These are phyloP conservation scores for Sebastolobus alascanus DNA, from an alignment of 2,797 vertebrate species.

Conservation along the genomic window DNA sequence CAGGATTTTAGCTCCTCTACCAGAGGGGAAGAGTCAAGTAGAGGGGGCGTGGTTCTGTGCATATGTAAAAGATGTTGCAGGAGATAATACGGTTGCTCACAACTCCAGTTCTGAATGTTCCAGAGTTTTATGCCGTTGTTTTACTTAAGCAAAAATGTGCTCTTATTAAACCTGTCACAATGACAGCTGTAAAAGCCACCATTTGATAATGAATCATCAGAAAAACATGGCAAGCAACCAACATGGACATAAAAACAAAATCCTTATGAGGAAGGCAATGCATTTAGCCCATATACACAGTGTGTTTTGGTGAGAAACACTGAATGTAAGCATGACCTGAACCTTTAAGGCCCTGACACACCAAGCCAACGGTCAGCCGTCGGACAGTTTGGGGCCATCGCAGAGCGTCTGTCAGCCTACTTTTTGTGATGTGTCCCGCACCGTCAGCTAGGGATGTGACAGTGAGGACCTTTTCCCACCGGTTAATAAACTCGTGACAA, in stretches of 20 bases:
- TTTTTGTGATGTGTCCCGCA: too few species aligned
- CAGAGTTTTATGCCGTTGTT: not conserved
- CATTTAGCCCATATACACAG: not conserved
- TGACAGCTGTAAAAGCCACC: not conserved
- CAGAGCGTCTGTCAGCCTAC: too few species aligned
- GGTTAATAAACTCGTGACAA: too few species aligned
- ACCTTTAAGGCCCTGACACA: too few species aligned
- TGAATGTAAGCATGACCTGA: too few species aligned
- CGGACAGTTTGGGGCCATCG: too few species aligned
- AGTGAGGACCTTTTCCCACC: too few species aligned
- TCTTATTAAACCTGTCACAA: conserved; percentile 10
- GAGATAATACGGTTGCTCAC: not conserved
- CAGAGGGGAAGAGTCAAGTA: conserved; percentile 42
- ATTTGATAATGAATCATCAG: not conserved
- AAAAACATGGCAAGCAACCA: not conserved
- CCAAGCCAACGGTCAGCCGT: too few species aligned
- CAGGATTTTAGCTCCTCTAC: conserved; percentile 67
- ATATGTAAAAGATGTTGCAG: conserved; percentile 21
- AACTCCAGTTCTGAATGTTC: not conserved
- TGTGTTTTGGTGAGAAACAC: too few species aligned
- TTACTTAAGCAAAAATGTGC: not conserved
- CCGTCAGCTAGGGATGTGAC: too few species aligned
- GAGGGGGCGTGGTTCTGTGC: conserved; percentile 38
- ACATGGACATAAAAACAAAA: too few species aligned
- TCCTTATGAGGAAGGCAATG: not conserved